These are phyloP conservation scores for Platyura marginata DNA, from an alignment of 1,140 invertebrate genomes.

Conservation along the genomic window DNA sequence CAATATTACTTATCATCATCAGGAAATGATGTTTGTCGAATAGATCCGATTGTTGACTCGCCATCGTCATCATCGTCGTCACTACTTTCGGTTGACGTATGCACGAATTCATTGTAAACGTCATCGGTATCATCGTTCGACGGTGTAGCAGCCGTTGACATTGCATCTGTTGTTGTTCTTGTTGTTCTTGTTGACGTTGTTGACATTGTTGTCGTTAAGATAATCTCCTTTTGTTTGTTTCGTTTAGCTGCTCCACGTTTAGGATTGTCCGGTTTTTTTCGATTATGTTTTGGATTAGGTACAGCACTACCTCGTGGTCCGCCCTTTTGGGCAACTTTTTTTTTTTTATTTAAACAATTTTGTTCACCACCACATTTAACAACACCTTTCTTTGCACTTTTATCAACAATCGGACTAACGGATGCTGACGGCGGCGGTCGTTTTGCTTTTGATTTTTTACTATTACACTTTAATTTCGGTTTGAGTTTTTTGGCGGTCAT, in stretches of 20 bases:
- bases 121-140: neutral
- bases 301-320: neutral
- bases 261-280: neutral
- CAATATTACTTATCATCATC: too few relatives aligned
- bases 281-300: neutral
- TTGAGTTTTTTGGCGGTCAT: conserved; percentile 16
- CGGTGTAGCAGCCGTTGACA: neutral
- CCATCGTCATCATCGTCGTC: neutral
- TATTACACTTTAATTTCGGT: conserved; percentile 14
- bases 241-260: neutral
- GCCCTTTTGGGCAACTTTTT: neutral
- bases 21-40: too few relatives aligned
- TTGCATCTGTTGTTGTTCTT: neutral
- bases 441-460: neutral
- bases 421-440: too few relatives aligned
- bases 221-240: neutral
- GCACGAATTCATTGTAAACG: neutral
- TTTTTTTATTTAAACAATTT: neutral
- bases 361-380: neutral
- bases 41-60: too few relatives aligned
- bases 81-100: neutral
- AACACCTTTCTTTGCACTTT: too few relatives aligned
- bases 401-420: too few relatives aligned
- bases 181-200: neutral
- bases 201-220: neutral